Conservation (phyloP, 37 sponge, comb jelly and placozoan species). For the Aplysina aerophoba region DNA sequence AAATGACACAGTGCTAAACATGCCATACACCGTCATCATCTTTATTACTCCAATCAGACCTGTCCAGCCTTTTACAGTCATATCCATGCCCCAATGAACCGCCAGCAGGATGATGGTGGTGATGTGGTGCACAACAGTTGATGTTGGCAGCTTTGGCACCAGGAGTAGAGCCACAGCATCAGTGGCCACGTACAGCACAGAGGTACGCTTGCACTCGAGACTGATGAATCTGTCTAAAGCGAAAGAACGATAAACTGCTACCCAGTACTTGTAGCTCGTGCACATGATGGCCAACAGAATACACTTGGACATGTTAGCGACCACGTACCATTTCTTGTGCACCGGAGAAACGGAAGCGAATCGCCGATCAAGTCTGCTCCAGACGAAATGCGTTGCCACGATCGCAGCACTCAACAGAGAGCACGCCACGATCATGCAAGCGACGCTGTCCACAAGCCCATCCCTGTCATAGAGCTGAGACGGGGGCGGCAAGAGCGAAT, state of each 20-base stretch:
- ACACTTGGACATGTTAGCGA: constrained; percentile 80
- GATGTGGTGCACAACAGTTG: constrained; percentile 76
- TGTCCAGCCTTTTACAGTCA: constrained; percentile 46
- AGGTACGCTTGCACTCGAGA: constrained; percentile 57
- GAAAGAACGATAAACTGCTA: constrained; percentile 33
- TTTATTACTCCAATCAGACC: constrained; percentile 72
- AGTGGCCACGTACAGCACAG: constrained; percentile 66
- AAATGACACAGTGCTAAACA: constrained; percentile 67
- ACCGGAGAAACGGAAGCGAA: constrained; percentile 64
- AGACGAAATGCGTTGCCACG: constrained; percentile 19
- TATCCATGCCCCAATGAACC: constrained; percentile 47
- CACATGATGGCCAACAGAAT: constrained; percentile 50
- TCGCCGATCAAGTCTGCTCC: constrained; percentile 47
- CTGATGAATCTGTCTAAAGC: constrained; percentile 35
- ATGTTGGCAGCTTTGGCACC: constrained; percentile 82
- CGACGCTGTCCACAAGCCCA: constrained; percentile 54
- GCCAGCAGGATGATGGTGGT: constrained; percentile 41
- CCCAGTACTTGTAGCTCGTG: constrained; percentile 53
- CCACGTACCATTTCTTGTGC: constrained; percentile 90
- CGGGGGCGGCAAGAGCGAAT: constrained; percentile 42
- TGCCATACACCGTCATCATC: constrained; percentile 72
- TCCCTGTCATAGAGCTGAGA: constrained; percentile 44
- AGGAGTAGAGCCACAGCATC: constrained; percentile 78
- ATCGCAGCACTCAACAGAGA: constrained; percentile 28
- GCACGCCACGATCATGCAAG: constrained; percentile 37